Conservation (phyloP, 2,113 vertebrate species). For the Meleagris gallopavo region DNA sequence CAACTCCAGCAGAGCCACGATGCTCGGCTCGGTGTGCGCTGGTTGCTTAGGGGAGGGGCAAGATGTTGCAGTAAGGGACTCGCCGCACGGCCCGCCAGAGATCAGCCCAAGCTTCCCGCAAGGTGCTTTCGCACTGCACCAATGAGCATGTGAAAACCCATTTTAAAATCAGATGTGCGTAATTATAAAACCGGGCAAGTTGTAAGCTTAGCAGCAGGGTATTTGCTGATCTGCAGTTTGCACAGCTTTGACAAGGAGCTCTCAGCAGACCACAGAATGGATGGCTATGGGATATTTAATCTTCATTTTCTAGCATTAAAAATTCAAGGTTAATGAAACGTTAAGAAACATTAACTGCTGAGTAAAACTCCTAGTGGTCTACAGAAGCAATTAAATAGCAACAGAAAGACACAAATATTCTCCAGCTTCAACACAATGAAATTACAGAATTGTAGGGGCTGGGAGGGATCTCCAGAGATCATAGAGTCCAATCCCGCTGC, state of each 20-base stretch:
- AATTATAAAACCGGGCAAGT: not conserved
- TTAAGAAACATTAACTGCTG: not conserved
- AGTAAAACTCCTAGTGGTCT: not conserved
- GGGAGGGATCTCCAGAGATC: too few species aligned
- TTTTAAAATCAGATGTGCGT: not conserved
- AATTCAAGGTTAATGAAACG: conserved; percentile 52
- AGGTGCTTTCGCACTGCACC: conserved; percentile 70
- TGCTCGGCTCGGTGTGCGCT: conserved; percentile 11
- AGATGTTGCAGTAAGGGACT: conserved; percentile 75
- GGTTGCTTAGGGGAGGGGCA: conserved; percentile 60
- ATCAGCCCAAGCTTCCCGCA: conserved; percentile 11
- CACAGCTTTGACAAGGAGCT: not conserved
- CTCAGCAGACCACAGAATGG: conserved; percentile 29
- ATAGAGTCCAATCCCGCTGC: too few species aligned
- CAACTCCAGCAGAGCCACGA: conserved; percentile 54
- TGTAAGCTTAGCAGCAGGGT: conserved; percentile 39
- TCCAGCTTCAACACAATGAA: not conserved
- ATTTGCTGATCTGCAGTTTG: conserved; percentile 54
- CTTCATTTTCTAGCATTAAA: conserved; percentile 13
- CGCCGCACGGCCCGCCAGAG: conserved; percentile 27
- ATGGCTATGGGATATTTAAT: conserved; percentile 53
- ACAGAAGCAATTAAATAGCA: not conserved
- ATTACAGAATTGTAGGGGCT: not conserved
- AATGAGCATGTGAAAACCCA: conserved; percentile 37
- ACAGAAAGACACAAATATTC: not conserved